Conservation (phyloP, 2,113 vertebrate species). For the Mola mola region DNA sequence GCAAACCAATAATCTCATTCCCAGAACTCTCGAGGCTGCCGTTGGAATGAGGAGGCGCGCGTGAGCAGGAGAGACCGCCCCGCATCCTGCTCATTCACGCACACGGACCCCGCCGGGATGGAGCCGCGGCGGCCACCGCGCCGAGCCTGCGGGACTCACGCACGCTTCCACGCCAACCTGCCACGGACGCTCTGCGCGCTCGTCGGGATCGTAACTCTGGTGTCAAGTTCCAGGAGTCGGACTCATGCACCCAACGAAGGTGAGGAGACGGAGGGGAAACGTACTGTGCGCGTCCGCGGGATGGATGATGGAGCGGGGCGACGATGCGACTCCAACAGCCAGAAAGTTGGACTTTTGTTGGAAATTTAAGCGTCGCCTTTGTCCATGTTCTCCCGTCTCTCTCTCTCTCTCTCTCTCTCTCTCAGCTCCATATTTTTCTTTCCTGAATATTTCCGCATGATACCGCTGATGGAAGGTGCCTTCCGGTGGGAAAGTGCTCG, state of each 20-base stretch:
- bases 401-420: neutral
- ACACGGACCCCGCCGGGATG: constrained; percentile 92
- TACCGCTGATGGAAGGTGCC: no score
- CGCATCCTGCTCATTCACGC: constrained; percentile 69
- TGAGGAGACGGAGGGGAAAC: constrained; percentile 62
- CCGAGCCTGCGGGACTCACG: constrained; percentile 72
- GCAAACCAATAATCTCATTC: no score
- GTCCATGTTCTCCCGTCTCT: neutral
- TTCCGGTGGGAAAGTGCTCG: no score
- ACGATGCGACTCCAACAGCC: neutral
- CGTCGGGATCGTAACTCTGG: constrained; percentile 81
- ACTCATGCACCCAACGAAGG: constrained; percentile 92
- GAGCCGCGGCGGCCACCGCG: constrained; percentile 79
- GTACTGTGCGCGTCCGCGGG: constrained; percentile 39
- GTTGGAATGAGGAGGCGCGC: no score
- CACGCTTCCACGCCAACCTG: constrained; percentile 61
- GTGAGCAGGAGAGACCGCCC: constrained; percentile 73
- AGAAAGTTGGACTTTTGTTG: no score
- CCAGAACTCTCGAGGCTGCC: no score
- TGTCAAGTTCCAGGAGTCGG: constrained; percentile 87
- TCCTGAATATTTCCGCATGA: constrained; percentile 4
- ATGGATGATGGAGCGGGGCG: neutral
- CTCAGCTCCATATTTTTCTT: neutral
- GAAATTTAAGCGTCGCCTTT: neutral
- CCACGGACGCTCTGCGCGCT: constrained; percentile 74